Evolutionary conservation across 2,113 vertebrate species (phyloP).

Genomic region (Cryptomyrus ogoouensis): DNA sequence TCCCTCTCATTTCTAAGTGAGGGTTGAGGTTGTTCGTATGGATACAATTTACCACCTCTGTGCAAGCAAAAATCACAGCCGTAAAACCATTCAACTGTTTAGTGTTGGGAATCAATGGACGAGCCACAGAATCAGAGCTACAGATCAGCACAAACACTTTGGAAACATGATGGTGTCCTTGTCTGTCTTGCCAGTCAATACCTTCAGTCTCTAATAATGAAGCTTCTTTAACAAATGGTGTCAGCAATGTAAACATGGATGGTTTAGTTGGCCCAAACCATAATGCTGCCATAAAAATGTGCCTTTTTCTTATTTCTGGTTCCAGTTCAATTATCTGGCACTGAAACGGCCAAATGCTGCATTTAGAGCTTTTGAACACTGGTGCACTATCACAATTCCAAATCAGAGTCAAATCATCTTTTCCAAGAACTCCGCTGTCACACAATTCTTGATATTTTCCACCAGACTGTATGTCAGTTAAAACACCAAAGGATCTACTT

Average conservation of each 20-base stretch:
- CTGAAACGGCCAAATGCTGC: conserved; percentile 23
- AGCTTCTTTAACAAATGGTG: conserved; percentile 22
- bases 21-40: no score
- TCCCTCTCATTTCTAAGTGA: no score
- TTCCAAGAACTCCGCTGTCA: not conserved
- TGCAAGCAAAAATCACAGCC: conserved; percentile 32
- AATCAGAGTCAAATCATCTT: conserved; percentile 23
- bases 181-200: conserved; percentile 15
- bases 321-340: conserved; percentile 23
- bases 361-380: conserved; percentile 29
- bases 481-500: no score
- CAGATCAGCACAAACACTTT: conserved; percentile 26
- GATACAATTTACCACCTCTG: conserved; percentile 17
- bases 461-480: conserved; percentile 20
- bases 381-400: conserved; percentile 36
- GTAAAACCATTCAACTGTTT: conserved; percentile 25
- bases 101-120: conserved; percentile 16
- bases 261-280: conserved; percentile 32
- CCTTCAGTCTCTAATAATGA: conserved; percentile 15
- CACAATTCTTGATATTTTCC: conserved; percentile 5
- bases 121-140: conserved; percentile 31
- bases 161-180: not conserved
- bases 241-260: conserved; percentile 23
- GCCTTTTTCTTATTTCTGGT: not conserved
- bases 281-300: conserved; percentile 2